Evolutionary conservation across 1,140 invertebrate genomes (phyloP), one percentile per base, ranked within the genome.

Genomic region (Formica exsecta): DNA sequence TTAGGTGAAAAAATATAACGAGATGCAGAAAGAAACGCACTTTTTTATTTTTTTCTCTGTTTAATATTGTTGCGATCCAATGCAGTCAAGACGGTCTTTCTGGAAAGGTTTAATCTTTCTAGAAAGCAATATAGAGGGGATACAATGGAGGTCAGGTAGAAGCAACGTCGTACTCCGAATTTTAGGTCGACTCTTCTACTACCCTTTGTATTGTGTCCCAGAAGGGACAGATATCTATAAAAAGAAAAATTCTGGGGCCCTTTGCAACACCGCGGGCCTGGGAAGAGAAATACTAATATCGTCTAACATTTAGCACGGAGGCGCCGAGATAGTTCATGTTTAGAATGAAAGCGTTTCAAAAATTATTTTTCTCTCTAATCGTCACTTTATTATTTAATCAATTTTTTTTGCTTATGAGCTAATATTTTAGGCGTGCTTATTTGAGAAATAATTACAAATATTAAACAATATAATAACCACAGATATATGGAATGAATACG

Each of bases 171-270:
- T 29, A 25, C 13, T 11, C 6, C 6, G 11, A 73, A 57, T 74
- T 74, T 32, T 38, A 57, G 29, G 19, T 32, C 48, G 48, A 57
- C 11, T 59, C n/a, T 59, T 22, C 71, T 74, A 36, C 36, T 59
- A 59, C 7, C 11, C 36, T 36, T 74, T 57, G 29, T 57, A 57
- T 36, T 7, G 65, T 48, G 19, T 8, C n/a, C 0, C 11, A 16
- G n/a, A 36, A 74, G 29, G 32, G 71, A 74, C n/a, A 54, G n/a
- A n/a, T 74, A 57, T 57, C 11, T 36, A 36, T 13, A 74, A 44
- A 36, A 13, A 22, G 19, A 25, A 25, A 7, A 36, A 74, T 74
- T 74, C 4, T 74, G 22, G 13, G 2, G 8, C 3, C n/a, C 44
- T 70, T 11, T 41, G 22, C 22, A 16, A 22, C 22, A 6, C n/a